phyloP scores from a whole-genome alignment of 2,797 vertebrate genomes.

The Semaprochilodus insignis region DNA sequence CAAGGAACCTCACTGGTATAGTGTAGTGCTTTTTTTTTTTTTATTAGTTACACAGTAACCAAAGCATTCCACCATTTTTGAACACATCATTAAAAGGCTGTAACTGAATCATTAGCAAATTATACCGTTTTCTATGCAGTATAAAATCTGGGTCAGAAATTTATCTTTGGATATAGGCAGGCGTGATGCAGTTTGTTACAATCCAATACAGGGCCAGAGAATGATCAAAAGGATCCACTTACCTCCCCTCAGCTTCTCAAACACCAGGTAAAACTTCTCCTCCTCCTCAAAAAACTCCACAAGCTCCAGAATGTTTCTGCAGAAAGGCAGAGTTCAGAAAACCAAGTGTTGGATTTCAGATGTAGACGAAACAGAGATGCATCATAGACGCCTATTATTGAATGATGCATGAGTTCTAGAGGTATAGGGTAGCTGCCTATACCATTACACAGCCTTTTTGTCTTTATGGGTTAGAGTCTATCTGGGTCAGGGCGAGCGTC shows the following conservation, averaged over 20 bases:
- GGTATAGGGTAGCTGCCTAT: background rate
- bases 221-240: slow-evolving; percentile 36
- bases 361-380: background rate
- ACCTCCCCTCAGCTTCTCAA: slow-evolving; percentile 97
- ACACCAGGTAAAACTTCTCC: slow-evolving; percentile 97
- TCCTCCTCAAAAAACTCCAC: slow-evolving; percentile 99
- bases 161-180: background rate
- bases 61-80: too few species aligned
- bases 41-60: too few species aligned
- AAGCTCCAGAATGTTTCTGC: slow-evolving; percentile 94
- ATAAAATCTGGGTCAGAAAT: slow-evolving; percentile 11
- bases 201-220: background rate
- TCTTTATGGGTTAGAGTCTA: background rate
- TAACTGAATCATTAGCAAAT: too few species aligned
- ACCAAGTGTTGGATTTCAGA: background rate
- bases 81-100: too few species aligned
- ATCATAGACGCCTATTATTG: background rate
- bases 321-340: background rate
- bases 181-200: background rate
- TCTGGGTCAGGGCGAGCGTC: background rate
- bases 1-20: too few species aligned
- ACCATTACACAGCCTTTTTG: background rate
- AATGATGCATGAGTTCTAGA: background rate
- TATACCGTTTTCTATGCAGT: background rate
- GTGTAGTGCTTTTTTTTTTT: too few species aligned